These are phyloP conservation scores for Parotocinclus haroldoi DNA, from an alignment of 2,797 vertebrate species.

Conservation along the genomic window DNA sequence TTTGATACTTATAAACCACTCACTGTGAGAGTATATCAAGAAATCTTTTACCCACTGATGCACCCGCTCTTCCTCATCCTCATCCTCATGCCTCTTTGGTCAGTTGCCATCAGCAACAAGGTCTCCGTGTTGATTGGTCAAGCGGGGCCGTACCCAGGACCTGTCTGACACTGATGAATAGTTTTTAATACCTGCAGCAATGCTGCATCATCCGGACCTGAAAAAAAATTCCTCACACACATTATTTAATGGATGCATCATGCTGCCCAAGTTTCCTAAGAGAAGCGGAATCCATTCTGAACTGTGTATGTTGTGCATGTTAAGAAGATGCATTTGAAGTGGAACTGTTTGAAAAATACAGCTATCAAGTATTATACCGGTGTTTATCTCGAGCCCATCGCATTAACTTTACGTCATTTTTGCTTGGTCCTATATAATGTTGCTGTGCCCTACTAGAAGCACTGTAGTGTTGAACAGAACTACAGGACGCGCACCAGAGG, in stretches of 20 bases:
- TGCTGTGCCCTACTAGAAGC: too few species aligned
- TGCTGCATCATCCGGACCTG: slow-evolving; percentile 40
- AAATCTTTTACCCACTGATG: slow-evolving; percentile 52
- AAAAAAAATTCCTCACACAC: slow-evolving; percentile 18
- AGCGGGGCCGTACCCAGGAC: slow-evolving; percentile 39
- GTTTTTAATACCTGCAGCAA: slow-evolving; percentile 57
- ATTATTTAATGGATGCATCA: slow-evolving; percentile 31
- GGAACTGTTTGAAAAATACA: too few species aligned
- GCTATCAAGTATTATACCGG: too few species aligned
- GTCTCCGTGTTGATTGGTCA: slow-evolving; percentile 52
- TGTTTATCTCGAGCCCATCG: too few species aligned
- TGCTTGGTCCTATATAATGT: too few species aligned
- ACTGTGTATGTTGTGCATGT: background rate
- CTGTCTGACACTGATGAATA: slow-evolving; percentile 58
- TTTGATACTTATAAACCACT: slow-evolving; percentile 66
- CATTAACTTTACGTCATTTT: too few species aligned
- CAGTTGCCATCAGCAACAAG: slow-evolving; percentile 57
- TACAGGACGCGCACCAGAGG: too few species aligned
- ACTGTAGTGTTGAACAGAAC: too few species aligned
- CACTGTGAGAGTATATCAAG: slow-evolving; percentile 72
- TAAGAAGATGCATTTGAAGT: too few species aligned
- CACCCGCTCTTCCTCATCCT: slow-evolving; percentile 61
- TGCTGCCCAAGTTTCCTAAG: background rate
- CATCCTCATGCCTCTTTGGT: slow-evolving; percentile 57
- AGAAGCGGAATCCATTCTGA: slow-evolving; percentile 11